Evolutionary conservation across 2,797 vertebrate genomes (phyloP).

Genomic region (Halcyon chelicuti): DNA sequence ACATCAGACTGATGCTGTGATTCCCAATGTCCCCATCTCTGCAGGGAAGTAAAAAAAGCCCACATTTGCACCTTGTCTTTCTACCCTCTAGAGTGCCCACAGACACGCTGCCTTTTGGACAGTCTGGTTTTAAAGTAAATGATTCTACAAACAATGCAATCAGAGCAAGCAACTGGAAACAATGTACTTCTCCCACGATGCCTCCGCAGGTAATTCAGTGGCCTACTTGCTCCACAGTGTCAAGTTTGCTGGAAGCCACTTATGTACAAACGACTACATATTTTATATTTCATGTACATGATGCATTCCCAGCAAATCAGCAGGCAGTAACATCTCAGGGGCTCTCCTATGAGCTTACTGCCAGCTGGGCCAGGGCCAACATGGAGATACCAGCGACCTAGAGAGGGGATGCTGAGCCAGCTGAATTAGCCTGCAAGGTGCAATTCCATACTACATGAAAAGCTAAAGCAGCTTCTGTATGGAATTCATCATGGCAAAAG

Average conservation of each 20-base stretch:
- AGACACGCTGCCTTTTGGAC: neutral
- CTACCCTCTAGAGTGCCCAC: neutral
- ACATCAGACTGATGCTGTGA: neutral
- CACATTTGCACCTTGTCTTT: neutral
- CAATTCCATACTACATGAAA: accelerated
- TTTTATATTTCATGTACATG: accelerated
- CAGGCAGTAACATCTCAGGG: neutral
- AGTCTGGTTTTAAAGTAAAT: neutral
- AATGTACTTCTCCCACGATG: neutral
- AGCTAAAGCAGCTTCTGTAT: neutral
- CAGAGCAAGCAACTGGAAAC: neutral
- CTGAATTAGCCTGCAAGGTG: neutral
- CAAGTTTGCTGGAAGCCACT: neutral
- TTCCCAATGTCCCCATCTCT: neutral
- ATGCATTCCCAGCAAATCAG: neutral
- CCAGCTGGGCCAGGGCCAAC: neutral
- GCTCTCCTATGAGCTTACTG: neutral
- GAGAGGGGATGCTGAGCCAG: neutral
- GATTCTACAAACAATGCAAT: neutral
- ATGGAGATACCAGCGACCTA: accelerated
- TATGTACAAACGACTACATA: neutral
- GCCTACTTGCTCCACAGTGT: neutral
- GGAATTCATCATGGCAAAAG: neutral
- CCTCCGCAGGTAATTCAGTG: accelerated
- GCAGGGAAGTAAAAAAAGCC: neutral